Evolutionary conservation across 2,888 invertebrate species (phyloP).

Genomic region (Noctua pronuba): DNA sequence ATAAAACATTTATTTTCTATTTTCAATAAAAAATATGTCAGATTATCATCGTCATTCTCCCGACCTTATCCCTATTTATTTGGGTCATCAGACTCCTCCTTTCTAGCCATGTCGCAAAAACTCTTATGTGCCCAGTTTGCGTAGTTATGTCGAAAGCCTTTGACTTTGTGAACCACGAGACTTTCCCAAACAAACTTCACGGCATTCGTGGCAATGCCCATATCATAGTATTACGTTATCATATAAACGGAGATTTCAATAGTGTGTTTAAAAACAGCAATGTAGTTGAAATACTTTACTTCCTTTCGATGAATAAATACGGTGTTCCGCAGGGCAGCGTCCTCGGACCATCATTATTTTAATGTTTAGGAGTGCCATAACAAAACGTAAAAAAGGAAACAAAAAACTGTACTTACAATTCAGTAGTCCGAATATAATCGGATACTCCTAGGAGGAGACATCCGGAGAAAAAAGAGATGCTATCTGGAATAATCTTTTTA

Average conservation of each 20-base stretch:
- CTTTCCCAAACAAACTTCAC: neutral
- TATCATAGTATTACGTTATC: neutral
- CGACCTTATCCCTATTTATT: neutral
- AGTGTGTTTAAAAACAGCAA: neutral
- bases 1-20: too few relatives aligned
- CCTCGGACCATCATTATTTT: neutral
- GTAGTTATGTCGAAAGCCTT: neutral
- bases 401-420: neutral
- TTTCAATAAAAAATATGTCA: too few relatives aligned
- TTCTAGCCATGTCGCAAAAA: neutral
- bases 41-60: neutral
- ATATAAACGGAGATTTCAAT: neutral
- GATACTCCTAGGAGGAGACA: constrained; percentile 2
- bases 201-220: neutral
- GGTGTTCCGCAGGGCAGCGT: neutral
- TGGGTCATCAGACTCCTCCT: neutral
- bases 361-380: neutral
- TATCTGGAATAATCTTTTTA: constrained; percentile 5
- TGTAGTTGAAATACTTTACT: neutral
- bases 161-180: neutral
- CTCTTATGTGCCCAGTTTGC: neutral
- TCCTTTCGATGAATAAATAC: neutral
- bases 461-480: neutral
- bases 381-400: neutral
- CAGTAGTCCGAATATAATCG: constrained; percentile 2